Evolutionary conservation across 2,113 vertebrate species (phyloP).

Genomic region (Urocynchramus pylzowi): DNA sequence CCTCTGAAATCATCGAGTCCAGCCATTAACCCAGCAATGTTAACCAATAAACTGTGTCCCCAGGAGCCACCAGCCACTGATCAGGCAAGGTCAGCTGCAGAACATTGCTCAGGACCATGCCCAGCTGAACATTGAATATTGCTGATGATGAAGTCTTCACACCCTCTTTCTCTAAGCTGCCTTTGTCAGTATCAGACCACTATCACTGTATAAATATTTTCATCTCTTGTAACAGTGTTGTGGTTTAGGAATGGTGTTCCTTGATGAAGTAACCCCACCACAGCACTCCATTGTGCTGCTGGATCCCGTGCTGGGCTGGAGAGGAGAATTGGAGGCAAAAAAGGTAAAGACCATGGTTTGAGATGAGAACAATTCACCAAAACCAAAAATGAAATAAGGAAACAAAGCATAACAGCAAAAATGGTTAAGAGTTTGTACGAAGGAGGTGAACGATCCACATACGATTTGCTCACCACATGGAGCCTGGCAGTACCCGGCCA

Average conservation of each 20-base stretch:
- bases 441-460: rapidly evolving
- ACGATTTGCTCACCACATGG: rapidly evolving
- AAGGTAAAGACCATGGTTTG: too few relatives aligned
- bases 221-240: rapidly evolving
- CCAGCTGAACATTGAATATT: not conserved
- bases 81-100: not conserved
- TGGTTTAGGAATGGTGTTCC: not conserved
- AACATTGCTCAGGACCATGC: not conserved
- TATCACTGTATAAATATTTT: not conserved
- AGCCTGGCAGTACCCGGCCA: rapidly evolving
- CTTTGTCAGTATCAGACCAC: not conserved
- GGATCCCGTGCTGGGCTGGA: rapidly evolving
- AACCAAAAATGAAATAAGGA: not conserved
- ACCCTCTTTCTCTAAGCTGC: not conserved
- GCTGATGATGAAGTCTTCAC: not conserved
- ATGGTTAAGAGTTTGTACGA: too few relatives aligned
- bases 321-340: not conserved
- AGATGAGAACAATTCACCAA: not conserved
- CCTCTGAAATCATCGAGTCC: not conserved
- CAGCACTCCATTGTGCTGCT: not conserved
- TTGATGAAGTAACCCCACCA: not conserved
- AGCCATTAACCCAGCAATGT: not conserved
- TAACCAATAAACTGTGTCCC: too few relatives aligned
- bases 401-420: not conserved
- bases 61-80: rapidly evolving